phyloP scores from a whole-genome alignment of 1,140 invertebrate species.

The Bombus affinis region DNA sequence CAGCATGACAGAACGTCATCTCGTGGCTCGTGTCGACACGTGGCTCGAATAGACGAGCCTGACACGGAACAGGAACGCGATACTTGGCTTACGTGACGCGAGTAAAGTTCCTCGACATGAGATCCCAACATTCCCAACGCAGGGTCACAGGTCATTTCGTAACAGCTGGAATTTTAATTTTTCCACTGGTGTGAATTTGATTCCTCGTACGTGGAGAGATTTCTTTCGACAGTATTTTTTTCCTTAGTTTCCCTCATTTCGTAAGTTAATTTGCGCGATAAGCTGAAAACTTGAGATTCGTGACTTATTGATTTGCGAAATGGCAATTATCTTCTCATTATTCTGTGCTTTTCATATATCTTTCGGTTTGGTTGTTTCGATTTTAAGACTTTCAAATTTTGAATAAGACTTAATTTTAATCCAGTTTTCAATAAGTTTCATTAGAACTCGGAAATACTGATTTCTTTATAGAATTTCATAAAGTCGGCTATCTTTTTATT shows the following conservation, averaged over 20 bases:
- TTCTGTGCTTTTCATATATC: not conserved
- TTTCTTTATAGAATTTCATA: no score
- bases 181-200: no score
- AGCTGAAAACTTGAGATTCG: not conserved
- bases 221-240: not conserved
- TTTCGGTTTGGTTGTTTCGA: no score
- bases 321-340: not conserved
- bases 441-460: no score
- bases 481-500: no score
- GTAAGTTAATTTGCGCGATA: not conserved
- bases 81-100: slow-evolving; percentile 6
- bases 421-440: no score
- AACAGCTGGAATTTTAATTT: slow-evolving; percentile 9
- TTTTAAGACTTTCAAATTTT: no score
- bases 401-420: no score
- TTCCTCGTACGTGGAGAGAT: not conserved
- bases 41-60: slow-evolving; percentile 1
- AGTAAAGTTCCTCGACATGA: not conserved
- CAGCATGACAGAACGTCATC: slow-evolving; percentile 14
- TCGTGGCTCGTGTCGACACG: slow-evolving; percentile 16
- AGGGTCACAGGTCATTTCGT: not conserved
- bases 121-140: not conserved
- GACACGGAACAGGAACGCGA: slow-evolving; percentile 16
- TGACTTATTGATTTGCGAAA: not conserved
- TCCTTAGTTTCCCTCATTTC: not conserved